Base-by-base conservation (phyloP, 2,888 invertebrate genomes). In the Branchipolynoe longqiensis region DNA sequence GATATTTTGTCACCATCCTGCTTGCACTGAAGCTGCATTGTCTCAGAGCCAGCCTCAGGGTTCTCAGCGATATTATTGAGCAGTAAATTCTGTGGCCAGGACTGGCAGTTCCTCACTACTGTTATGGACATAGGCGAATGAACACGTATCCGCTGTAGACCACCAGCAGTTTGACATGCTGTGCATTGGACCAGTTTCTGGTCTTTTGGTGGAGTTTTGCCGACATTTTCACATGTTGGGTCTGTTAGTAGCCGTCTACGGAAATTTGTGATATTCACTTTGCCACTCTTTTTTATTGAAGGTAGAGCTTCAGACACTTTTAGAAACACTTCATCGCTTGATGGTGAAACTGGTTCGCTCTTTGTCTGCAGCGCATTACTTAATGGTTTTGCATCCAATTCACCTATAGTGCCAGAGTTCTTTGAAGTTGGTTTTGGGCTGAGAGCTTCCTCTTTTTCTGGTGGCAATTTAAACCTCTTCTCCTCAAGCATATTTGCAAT, bases 51-150 rank as follows among this genome's bases (percentile, higher is more conserved):
- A 1, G 64, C 25, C 25, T 83, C 83, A 14, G 64, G 31, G 18
- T 83, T 40, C 14, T 83, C 62, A 25, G 78, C 1, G 25, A 48
- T 78, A 1, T 38, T 40, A 1, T 36, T 4, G 38, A 73, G 41
- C 1, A 48, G 41, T 48, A 31, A n/a, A n/a, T n/a, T 0, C 38
- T 41, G 33, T 0, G 69, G 84, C 82, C 85, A 86, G 18, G 85
- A 84, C 2, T 84, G 58, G 1, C 84, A 38, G 54, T 87, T 74
- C 14, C 81, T 64, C 40, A 87, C 41, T 6, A 86, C 48, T 8
- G 84, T 85, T 12, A 85, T 64, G 2, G 87, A 81, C 36, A 41
- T 40, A 22, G 87, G 87, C 36, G 84, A 74, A 38, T 84, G 78
- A 40, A 86, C 56, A 14, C 25, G 48, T 28, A 86, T 85, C 3